Evolutionary conservation across 2,888 invertebrate species (phyloP), one percentile per base, ranked within the genome.

Genomic region (Gymnoscelis rufifasciata): DNA sequence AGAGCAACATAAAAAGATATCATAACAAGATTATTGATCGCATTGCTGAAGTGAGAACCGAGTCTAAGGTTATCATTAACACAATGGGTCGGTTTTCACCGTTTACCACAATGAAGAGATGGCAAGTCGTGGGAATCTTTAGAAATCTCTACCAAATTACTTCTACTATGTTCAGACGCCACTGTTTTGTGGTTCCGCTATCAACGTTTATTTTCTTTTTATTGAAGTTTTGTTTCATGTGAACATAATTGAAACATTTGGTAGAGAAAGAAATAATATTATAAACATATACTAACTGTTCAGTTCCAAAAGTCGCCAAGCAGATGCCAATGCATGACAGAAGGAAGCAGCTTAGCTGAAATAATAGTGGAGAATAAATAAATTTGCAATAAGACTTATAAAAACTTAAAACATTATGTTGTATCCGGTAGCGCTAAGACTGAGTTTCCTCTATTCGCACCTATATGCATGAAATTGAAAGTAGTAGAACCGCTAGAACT

Each of bases 301-400:
- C 83, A 71, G 74, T 68, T 71, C 87, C 87, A 73, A 88, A 88
- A 74, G 88, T 88, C 76, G 87, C 87, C 67, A 77, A 66, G 82
- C 82, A 78, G 75, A 82, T 73, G 61, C 82, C 83, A 77, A 81
- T 62, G 74, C 76, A 68, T 74, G 83, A 80, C 74, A 84, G 80
- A 56, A 87, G 78, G 57, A 80, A 69, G 66, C 83, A 75, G 80
- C 78, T 73, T 58, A 84, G 75, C 87, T 88, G 86, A 79, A 86
- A 88, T 74, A 66, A 75, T 62, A 77, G 31, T 77, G 55, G 70
- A 56, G 53, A 52, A 42, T 44, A 46, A 29, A 33, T 49, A 43
- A 41, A 23, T 43, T 45, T 33, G 27, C 12, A 15, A 6, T 26
- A 6, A 7, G 7, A 7, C 8, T n/a, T n/a, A n/a, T n/a, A 26